phyloP scores from a whole-genome alignment of 2,797 vertebrate genomes.

The Onychomys arenicola region DNA sequence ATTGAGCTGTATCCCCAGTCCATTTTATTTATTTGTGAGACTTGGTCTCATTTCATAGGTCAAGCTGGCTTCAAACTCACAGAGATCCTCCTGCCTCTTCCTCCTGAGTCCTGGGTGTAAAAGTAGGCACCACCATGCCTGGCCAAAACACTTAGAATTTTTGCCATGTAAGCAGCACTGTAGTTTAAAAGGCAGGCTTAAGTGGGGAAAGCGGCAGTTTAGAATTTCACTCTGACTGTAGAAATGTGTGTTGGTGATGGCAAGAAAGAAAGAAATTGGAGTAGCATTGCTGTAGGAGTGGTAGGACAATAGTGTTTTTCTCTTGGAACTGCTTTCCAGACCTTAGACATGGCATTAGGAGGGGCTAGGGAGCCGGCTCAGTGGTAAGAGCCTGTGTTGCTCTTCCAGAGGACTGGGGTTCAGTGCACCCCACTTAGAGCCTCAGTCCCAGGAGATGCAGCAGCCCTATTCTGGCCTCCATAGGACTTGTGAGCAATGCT shows the following conservation, averaged over 20 bases:
- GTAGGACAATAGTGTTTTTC: conserved; percentile 1
- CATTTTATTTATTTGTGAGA: not conserved
- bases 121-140: not conserved
- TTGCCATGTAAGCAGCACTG: not conserved
- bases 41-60: not conserved
- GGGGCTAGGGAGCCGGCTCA: not conserved
- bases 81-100: not conserved
- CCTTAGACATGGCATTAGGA: not conserved
- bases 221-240: conserved; percentile 33
- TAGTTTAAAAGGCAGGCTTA: not conserved
- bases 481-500: not conserved
- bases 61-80: not conserved
- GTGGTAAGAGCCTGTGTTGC: not conserved
- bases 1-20: not conserved
- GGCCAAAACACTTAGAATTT: conserved; percentile 28
- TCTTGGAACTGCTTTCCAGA: not conserved
- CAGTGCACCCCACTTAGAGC: not conserved
- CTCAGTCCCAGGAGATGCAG: not conserved
- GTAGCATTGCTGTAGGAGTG: not conserved
- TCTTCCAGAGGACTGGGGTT: not conserved
- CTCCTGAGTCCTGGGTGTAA: not conserved
- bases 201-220: not conserved
- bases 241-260: not conserved
- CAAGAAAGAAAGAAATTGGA: conserved; percentile 34
- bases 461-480: too few species aligned